Base-by-base conservation (phyloP, 2,888 invertebrate genomes). In the Iselma pallidipennis region DNA sequence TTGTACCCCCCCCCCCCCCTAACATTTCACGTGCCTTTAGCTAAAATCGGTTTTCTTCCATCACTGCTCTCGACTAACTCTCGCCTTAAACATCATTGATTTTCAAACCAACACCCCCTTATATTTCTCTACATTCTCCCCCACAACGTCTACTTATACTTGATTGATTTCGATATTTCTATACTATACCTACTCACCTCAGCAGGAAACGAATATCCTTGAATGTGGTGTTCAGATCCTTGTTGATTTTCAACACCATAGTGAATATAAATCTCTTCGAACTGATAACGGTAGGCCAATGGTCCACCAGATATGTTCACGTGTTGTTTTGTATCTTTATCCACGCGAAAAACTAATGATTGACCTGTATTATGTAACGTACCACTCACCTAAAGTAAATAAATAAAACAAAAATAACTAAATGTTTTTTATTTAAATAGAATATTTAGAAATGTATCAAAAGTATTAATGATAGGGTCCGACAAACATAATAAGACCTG, bases 301-400 rank as follows among this genome's bases (percentile, higher is more conserved):
- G 98, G 98, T 0, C 98, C 98, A 5, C 96, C 96, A 50, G 95
- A 94, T 78, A 99, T 96, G 85, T 96, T 97, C 66, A 98, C 93
- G 75, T 92, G 92, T 74, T 92, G 91, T 78, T 94, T 94, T 52
- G 92, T 91, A 78, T 94, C 94, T 77, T 92, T 94, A 80, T 95
- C 95, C 63, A 95, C 91, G 55, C 93, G 88, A 83, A 97, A 94
- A 70, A 96, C 93, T 68, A 98, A 85, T 60, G 95, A 95, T 81
- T 97, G 96, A 0, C 97, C 98, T 10, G 96, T 96, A 83, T 98
- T 98, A 80, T 92, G 89, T 55, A 98, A 86, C 57, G 89, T 87
- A 0, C 96, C 97, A 81, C 91, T 92, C 67, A 95, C 91, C 94
- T 95, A 83, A 16, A 80, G 73, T 55, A 61, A 59, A 63, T 57